A percentile compares a stretch with the other conserved stretches of the same genome.
phyloP scores from a whole-genome alignment of 37 sponge, comb jelly and placozoan genomes.

The Ianthella basta region DNA sequence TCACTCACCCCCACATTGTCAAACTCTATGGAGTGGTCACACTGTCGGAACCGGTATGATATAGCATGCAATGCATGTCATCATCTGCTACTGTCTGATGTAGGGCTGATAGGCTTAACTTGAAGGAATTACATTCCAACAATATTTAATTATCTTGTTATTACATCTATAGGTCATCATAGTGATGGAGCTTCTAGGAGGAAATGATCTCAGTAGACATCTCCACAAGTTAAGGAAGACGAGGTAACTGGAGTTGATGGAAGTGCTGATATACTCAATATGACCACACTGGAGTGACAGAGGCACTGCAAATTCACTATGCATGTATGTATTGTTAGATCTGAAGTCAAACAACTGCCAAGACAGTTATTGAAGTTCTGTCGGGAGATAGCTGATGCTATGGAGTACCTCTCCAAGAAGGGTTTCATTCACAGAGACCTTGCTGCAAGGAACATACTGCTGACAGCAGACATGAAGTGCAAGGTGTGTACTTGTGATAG shows the following conservation, averaged over 20 bases:
- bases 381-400: constrained; percentile 62
- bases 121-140: too few species aligned
- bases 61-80: background rate
- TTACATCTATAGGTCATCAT: background rate
- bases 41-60: background rate
- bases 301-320: too few species aligned
- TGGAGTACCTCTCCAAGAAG: constrained; percentile 63
- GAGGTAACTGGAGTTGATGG: background rate
- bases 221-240: background rate
- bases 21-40: constrained; percentile 9
- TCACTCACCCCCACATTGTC: constrained; percentile 12
- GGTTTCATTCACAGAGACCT: constrained; percentile 75
- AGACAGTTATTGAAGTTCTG: constrained; percentile 30
- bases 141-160: too few species aligned
- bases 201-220: background rate
- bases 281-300: background rate
- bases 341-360: background rate
- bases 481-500: background rate
- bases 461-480: constrained; percentile 53
- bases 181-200: constrained; percentile 7
- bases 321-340: background rate
- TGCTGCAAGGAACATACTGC: constrained; percentile 76
- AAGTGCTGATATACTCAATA: background rate
- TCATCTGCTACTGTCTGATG: background rate
- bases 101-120: too few species aligned